Conservation (phyloP, 1,140 invertebrate genomes). For the Belonocnema kinseyi region DNA sequence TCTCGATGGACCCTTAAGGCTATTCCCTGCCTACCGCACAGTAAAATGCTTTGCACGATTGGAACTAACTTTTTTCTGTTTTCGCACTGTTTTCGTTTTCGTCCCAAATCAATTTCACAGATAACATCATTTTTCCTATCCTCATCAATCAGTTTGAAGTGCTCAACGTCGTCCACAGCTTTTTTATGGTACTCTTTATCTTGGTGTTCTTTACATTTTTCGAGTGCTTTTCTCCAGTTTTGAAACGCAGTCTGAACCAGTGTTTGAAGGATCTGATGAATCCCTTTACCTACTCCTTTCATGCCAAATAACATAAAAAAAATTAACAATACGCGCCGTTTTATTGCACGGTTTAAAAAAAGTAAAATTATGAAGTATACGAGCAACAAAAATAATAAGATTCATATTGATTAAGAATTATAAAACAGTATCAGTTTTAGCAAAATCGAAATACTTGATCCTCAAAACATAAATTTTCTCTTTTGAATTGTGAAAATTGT, state of each 20-base stretch:
- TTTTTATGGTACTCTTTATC: conserved; percentile 12
- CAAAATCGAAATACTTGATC: too few relatives aligned
- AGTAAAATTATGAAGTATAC: too few relatives aligned
- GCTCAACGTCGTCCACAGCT: background rate
- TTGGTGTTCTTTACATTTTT: conserved; percentile 27
- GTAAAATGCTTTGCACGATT: background rate
- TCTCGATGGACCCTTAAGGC: conserved; percentile 22
- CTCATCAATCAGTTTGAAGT: conserved; percentile 21
- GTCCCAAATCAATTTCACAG: background rate
- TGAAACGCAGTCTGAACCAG: background rate
- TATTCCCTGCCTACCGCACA: conserved; percentile 34
- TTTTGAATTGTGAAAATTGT: too few relatives aligned
- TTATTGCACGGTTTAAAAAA: too few relatives aligned
- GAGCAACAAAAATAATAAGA: too few relatives aligned
- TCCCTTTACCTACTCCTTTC: background rate
- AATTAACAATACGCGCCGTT: conserved; percentile 13
- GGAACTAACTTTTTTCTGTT: conserved; percentile 8
- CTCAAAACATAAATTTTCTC: too few relatives aligned
- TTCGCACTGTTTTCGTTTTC: background rate
- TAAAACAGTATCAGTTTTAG: too few relatives aligned
- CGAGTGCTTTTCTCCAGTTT: conserved; percentile 27
- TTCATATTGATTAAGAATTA: too few relatives aligned
- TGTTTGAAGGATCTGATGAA: background rate
- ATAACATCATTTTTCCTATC: conserved; percentile 16
- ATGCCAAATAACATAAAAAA: background rate